phyloP scores from a whole-genome alignment of 1,140 invertebrate genomes.

The Neodiprion lecontei region DNA sequence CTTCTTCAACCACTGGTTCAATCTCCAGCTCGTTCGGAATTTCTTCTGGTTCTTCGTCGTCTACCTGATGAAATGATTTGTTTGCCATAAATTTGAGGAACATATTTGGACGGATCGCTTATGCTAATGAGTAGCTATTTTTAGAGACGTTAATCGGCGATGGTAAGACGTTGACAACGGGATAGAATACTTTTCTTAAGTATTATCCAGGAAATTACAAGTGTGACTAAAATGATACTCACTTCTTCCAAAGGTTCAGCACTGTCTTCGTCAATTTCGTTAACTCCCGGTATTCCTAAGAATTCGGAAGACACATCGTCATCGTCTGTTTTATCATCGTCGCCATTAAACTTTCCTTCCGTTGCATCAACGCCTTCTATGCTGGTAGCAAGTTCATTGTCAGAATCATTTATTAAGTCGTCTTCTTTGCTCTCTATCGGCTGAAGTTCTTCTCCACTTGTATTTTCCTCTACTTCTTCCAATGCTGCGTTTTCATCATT shows the following conservation, averaged over 20 bases:
- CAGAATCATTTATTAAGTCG: constrained; percentile 50
- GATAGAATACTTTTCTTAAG: too few relatives aligned
- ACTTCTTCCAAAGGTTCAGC: constrained; percentile 57
- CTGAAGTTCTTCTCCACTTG: constrained; percentile 33
- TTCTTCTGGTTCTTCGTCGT: constrained; percentile 49
- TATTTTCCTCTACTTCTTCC: constrained; percentile 44
- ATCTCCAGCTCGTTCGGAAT: constrained; percentile 41
- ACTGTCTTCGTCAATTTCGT: constrained; percentile 50
- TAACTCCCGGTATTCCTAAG: constrained; percentile 47
- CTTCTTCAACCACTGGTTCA: constrained; percentile 36
- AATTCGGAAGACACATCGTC: constrained; percentile 56
- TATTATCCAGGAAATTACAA: too few relatives aligned
- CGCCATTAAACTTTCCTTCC: constrained; percentile 45
- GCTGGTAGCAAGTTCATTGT: constrained; percentile 42
- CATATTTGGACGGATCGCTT: too few relatives aligned
- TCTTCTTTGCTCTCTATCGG: constrained; percentile 44
- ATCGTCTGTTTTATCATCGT: constrained; percentile 49
- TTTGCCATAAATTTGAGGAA: constrained; percentile 17
- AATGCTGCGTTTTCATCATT: constrained; percentile 42
- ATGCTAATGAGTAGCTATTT: too few relatives aligned
- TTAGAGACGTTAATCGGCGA: too few relatives aligned
- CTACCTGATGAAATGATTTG: constrained; percentile 31
- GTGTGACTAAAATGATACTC: constrained; percentile 23
- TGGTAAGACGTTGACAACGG: too few relatives aligned
- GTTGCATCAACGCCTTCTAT: constrained; percentile 31